Evolutionary conservation across 35 echinoderm and acorn worm species (phyloP).

Genomic region (Ophiothrix spiculata): DNA sequence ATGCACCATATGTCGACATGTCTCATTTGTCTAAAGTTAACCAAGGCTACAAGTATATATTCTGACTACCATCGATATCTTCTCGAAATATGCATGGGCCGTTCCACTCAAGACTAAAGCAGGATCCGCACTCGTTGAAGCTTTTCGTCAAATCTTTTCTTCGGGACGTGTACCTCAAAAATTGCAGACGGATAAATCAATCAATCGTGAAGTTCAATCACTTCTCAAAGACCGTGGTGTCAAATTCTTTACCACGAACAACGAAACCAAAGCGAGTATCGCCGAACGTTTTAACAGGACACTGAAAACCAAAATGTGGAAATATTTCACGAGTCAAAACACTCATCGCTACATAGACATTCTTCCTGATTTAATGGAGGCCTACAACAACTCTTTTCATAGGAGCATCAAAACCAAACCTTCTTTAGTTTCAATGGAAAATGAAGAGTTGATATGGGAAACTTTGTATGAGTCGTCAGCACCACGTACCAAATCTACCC

Average conservation of each 20-base stretch:
- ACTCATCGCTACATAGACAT: constrained; percentile 43
- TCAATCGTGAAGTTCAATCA: constrained; percentile 22
- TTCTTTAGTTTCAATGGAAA: constrained; percentile 2
- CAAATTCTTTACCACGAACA: constrained; percentile 64
- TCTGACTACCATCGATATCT: constrained; percentile 59
- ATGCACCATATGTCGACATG: too few relatives aligned
- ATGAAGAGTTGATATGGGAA: constrained; percentile 55
- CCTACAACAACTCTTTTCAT: constrained; percentile 53
- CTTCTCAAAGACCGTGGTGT: constrained; percentile 33
- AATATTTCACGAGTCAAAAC: constrained; percentile 64
- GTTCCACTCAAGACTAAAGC: constrained; percentile 50
- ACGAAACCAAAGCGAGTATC: constrained; percentile 72
- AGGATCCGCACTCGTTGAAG: neutral
- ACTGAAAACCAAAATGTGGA: constrained; percentile 57
- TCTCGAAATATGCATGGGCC: constrained; percentile 66
- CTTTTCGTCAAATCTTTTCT: constrained; percentile 45
- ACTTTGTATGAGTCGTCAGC: constrained; percentile 30
- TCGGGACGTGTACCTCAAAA: constrained; percentile 29
- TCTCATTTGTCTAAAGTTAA: constrained; percentile 22
- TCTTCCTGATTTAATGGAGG: constrained; percentile 3
- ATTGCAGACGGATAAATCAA: constrained; percentile 66
- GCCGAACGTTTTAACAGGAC: constrained; percentile 75
- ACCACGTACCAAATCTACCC: neutral
- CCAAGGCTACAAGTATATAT: constrained; percentile 40
- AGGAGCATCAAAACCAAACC: constrained; percentile 55